These are phyloP conservation scores for Taeniopygia guttata DNA, from an alignment of 2,797 vertebrate genomes.

Conservation along the genomic window DNA sequence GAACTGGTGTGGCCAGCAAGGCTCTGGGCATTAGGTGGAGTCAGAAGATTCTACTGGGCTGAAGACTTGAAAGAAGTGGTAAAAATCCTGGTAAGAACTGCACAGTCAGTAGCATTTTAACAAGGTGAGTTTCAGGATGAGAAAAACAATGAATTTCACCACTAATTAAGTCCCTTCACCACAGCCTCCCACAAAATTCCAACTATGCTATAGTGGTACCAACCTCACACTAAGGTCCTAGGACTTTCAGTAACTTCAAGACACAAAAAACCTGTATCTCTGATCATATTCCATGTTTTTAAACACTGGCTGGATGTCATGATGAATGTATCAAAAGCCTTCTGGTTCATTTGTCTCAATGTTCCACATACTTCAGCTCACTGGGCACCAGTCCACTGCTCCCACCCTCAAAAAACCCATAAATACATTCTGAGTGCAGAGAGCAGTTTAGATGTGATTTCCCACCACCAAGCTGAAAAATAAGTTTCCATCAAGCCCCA, in stretches of 20 bases:
- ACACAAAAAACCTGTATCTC: background rate
- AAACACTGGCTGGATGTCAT: background rate
- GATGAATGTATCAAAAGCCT: background rate
- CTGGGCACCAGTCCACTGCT: background rate
- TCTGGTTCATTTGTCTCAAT: background rate
- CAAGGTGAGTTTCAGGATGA: background rate
- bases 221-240: background rate
- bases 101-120: background rate
- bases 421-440: background rate
- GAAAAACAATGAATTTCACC: background rate
- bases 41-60: background rate
- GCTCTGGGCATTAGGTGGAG: no score
- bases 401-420: background rate
- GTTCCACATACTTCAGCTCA: background rate
- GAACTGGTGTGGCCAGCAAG: background rate
- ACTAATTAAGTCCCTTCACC: background rate
- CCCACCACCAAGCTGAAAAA: background rate
- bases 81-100: background rate
- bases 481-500: background rate
- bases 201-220: rapidly evolving
- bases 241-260: background rate
- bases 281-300: background rate
- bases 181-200: background rate
- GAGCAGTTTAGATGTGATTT: background rate
- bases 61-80: background rate